Evolutionary conservation across 2,797 vertebrate species (phyloP), one percentile per base, ranked within the genome.

Genomic region (Peromyscus eremicus): DNA sequence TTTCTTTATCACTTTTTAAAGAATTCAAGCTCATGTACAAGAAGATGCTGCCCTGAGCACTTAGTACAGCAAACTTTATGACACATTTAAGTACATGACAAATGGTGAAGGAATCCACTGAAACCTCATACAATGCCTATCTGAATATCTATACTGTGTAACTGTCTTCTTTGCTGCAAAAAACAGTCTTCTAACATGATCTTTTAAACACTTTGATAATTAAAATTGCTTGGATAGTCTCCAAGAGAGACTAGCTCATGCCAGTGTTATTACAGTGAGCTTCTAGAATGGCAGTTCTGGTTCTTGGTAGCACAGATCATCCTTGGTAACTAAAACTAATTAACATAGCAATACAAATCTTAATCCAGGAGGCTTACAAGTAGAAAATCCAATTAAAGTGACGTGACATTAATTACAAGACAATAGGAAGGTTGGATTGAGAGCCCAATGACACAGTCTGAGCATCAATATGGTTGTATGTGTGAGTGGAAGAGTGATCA

Each of bases 221-320:
- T 97, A 97, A 91, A 98, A 91, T 85, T 94, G n/a, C 40, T 95
- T 98, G 96, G 96, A 94, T 64, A 0, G 46, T 87, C 80, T 98
- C 97, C 97, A 97, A 88, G 55, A 97, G 89, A 96, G 64, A 87
- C 86, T 95, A 62, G 64, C 73, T 94, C 85, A 91, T 92, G 75
- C 75, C 83, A 40, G 19, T 79, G 46, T 94, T 94, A 57, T 93
- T 94, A 91, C 29, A 91, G 82, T 34, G 25, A 92, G 93, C 97
- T 91, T 97, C 88, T 80, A 92, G 94, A 95, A 90, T 88, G 94
- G 52, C 32, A 95, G 82, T 90, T 89, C 86, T 94, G 29, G 76
- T 93, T 97, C 92, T 81, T 95, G 86, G 89, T 97, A 81, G 23
- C 85, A 76, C 21, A 84, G 89, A 94, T 87, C 70, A 81, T 85